Evolutionary conservation across 1,140 invertebrate species (phyloP), one percentile per base, ranked within the genome.

Genomic region (Zaprionus vittiger): DNA sequence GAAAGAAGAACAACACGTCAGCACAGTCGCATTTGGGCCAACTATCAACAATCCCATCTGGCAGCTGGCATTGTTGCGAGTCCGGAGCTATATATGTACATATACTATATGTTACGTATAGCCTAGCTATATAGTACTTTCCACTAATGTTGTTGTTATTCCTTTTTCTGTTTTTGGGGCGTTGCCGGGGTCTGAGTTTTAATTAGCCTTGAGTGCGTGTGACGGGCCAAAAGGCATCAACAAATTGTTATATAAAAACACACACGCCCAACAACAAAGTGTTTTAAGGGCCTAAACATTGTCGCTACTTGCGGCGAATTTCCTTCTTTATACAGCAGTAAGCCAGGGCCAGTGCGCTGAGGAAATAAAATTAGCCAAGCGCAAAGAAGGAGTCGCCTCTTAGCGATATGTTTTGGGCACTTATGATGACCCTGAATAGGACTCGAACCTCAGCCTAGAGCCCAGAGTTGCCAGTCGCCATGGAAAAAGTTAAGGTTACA

Each of bases 141-240:
- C 7, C 9, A 22, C 17, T 49, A 11, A 12, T 52, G 9, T 34
- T 34, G 31, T 34, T 11, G 31, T 11, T 34, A 3, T 34, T 34
- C 9, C 31, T 34, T 9, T 34, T 34, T 34, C 31, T 34, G 31
- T 52, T 52, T 49, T 52, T 14, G 59, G 78, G 84, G 80, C 83
- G 84, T 87, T 87, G 81, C 81, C 81, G 31, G 17, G 68, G 78
- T 70, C 69, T 79, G 80, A 69, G 84, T 84, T 87, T 87, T 87
- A 87, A 87, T 87, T 87, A 87, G 84, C 78, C 81, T 83, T 89
- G 84, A 87, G 84, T 90, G 84, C 84, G 84, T 90, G 84, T 63
- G 56, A 41, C 52, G 59, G 71, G 72, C 75, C 83, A 79, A 84
- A 85, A 85, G 83, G 83, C 83, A 81, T 80, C 73, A 77, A 87